Conservation (phyloP, 2,888 invertebrate species). For the Metacarcinus magister region DNA sequence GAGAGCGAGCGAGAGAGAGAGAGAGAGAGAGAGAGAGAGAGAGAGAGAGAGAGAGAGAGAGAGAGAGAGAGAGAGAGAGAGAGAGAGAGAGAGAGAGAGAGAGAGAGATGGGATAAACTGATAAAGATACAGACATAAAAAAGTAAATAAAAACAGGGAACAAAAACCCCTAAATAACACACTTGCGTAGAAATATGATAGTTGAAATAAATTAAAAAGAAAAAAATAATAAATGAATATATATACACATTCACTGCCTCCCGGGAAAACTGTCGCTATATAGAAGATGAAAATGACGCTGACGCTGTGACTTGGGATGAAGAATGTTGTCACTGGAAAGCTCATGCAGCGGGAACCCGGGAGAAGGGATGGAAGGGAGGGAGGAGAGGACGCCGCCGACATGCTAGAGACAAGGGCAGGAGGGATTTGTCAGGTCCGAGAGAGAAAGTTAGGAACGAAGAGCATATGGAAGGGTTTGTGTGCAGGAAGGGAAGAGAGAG, state of each 20-base stretch:
- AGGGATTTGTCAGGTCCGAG: background rate
- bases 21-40: constrained; percentile 26
- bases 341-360: background rate
- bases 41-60: constrained; percentile 26
- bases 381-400: background rate
- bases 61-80: constrained; percentile 15
- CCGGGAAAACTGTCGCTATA: background rate
- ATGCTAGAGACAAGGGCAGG: background rate
- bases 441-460: background rate
- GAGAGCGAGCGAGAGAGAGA: constrained; percentile 3
- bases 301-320: background rate
- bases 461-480: background rate
- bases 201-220: background rate
- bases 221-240: background rate
- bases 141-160: background rate
- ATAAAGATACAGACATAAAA: background rate
- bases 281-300: background rate
- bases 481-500: background rate
- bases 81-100: background rate
- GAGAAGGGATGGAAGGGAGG: background rate
- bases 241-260: background rate
- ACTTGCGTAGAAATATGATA: background rate
- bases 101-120: background rate
- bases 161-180: background rate
- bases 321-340: background rate